A percentile compares a stretch with the other conserved stretches of the same genome.
Evolutionary conservation across 2,797 vertebrate species (phyloP).

Genomic region (Threskiornis aethiopicus): DNA sequence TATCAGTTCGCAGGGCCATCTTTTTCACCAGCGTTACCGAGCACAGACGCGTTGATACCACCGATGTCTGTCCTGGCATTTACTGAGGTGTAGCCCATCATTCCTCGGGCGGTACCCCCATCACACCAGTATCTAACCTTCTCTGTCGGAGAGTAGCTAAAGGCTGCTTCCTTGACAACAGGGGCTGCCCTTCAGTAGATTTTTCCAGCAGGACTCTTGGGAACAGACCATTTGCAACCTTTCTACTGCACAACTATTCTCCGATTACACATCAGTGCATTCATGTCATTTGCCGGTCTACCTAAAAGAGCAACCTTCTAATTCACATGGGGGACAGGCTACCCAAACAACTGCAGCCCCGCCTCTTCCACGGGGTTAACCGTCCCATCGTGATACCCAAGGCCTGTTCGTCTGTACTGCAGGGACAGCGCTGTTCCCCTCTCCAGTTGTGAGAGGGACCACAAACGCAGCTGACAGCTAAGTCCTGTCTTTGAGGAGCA

Average conservation of each 20-base stretch:
- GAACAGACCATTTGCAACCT: background rate
- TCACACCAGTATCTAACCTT: background rate
- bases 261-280: background rate
- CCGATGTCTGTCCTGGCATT: background rate
- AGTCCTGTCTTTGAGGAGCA: background rate
- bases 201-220: background rate
- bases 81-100: background rate
- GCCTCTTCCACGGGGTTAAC: background rate
- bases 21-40: fast-evolving
- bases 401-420: fast-evolving
- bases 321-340: background rate
- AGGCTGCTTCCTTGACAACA: background rate
- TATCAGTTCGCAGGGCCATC: background rate
- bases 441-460: background rate
- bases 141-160: background rate
- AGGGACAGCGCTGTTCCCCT: background rate
- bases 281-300: background rate
- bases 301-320: background rate
- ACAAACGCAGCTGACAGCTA: background rate
- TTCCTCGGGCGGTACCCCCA: background rate
- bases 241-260: background rate
- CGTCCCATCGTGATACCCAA: fast-evolving
- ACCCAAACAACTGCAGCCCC: background rate
- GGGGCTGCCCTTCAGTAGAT: background rate
- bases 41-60: background rate